Evolutionary conservation across 2,888 invertebrate species (phyloP), one percentile per base, ranked within the genome.

Genomic region (Seladonia tumulorum): DNA sequence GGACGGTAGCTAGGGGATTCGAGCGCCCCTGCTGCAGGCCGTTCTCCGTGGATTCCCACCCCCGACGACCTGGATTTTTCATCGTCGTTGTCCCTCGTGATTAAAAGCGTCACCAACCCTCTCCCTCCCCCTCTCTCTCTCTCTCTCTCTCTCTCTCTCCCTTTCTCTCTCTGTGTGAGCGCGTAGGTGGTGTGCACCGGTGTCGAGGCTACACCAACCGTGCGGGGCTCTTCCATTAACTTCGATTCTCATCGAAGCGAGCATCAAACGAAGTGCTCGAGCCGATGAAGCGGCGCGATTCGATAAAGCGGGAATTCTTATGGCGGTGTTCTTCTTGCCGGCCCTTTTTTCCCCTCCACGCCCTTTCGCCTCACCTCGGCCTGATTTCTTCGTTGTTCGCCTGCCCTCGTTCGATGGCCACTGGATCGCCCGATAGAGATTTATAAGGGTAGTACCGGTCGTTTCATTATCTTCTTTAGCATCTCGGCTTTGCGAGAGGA

Each of bases 11-110:
- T 12, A 18, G 73, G 85, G 79, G 85, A 85, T 81, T 73, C 96
- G 95, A 18, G 95, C 95, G 3, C 96, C 96, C 89, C 94, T 96
- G 68, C 39, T 68, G 68, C 42, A 68, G 95, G 88, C 96, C 96
- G 4, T 96, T 96, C 22, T 72, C 95, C 95, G 42, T 96, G 96
- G 92, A 96, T 95, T 90, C 95, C 74, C 77, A 47, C 49, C 82
- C 81, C 70, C 95, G 66, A 49, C 87, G 87, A 90, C 85, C 87
- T 88, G 89, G 87, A 91, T 89, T 90, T 82, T 88, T 90, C 87
- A 88, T 86, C 87, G 85, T 76, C 76, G 81, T 82, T 81, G 83
- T 88, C 81, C 78, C 87, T 68, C 76, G 81, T 90, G 90, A 90
- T 90, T 88, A 90, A 90, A 90, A 88, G 88, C 86, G 82, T 85